These are phyloP conservation scores for Temnothorax rugatulus DNA, from an alignment of 2,888 invertebrate species.

Conservation along the genomic window DNA sequence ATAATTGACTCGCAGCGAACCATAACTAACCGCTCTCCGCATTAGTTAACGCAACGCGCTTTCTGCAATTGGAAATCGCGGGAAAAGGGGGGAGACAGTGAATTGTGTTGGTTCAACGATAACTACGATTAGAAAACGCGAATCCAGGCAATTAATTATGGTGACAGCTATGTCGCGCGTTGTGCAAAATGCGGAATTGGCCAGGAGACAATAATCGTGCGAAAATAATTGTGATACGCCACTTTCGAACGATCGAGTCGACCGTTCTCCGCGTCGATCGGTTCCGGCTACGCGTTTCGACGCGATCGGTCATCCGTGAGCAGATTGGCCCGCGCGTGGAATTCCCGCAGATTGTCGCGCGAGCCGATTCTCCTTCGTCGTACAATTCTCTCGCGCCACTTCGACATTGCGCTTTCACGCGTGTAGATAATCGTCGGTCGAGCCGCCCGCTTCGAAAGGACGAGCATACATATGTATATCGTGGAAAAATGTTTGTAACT, in stretches of 20 bases:
- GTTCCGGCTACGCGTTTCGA: constrained; percentile 33
- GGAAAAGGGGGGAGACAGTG: neutral
- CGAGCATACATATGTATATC: neutral
- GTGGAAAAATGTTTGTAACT: neutral
- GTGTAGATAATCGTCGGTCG: constrained; percentile 39
- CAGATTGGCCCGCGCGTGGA: constrained; percentile 65
- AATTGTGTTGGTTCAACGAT: constrained; percentile 8
- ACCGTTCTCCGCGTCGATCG: constrained; percentile 5
- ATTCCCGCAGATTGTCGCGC: constrained; percentile 52
- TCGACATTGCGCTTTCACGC: constrained; percentile 43
- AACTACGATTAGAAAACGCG: constrained; percentile 32
- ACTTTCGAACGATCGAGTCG: constrained; percentile 34
- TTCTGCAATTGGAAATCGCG: constrained; percentile 12
- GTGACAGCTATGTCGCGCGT: neutral
- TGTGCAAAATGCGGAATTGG: constrained; percentile 23
- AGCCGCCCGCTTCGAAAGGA: constrained; percentile 27
- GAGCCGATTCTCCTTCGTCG: constrained; percentile 39
- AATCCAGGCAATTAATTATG: constrained; percentile 1
- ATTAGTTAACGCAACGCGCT: neutral
- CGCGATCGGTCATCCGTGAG: constrained; percentile 65
- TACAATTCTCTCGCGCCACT: constrained; percentile 33
- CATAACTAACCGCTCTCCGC: constrained; percentile 12
- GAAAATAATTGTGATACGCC: neutral
- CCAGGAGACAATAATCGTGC: neutral
- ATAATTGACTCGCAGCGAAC: constrained; percentile 34